These are phyloP conservation scores for Drosophila longiperda DNA, from an alignment of 2,888 invertebrate species.

Conservation along the genomic window DNA sequence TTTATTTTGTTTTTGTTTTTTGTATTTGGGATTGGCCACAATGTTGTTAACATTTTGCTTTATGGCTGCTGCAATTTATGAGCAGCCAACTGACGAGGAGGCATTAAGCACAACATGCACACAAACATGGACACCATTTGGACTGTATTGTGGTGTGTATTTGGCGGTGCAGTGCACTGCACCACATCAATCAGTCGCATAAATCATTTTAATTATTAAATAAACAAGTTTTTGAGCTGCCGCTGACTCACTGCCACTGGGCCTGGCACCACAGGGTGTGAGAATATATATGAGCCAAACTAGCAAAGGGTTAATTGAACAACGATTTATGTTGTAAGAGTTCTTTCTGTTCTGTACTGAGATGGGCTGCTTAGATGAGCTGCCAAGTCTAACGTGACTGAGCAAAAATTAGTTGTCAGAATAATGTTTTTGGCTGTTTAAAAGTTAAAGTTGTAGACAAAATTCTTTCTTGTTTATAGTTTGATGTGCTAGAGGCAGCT, in stretches of 20 bases:
- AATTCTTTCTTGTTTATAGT: background rate
- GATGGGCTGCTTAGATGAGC: constrained; percentile 18
- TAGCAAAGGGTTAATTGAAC: constrained; percentile 70
- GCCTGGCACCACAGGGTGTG: constrained; percentile 50
- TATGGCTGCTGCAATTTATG: constrained; percentile 65
- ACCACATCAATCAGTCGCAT: constrained; percentile 77
- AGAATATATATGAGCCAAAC: constrained; percentile 53
- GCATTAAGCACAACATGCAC: constrained; percentile 71
- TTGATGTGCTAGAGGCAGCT: background rate
- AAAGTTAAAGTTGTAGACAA: background rate
- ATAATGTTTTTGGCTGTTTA: background rate
- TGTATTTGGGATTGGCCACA: constrained; percentile 38
- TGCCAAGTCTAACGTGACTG: constrained; percentile 3
- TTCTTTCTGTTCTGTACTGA: background rate
- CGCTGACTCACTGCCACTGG: constrained; percentile 53
- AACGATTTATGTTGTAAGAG: constrained; percentile 20
- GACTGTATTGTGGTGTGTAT: constrained; percentile 44
- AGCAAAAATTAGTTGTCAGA: background rate
- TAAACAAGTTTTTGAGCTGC: constrained; percentile 61
- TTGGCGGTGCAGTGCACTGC: constrained; percentile 34
- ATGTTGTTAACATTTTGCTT: constrained; percentile 71
- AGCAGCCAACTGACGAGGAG: constrained; percentile 43
- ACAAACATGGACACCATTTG: constrained; percentile 65
- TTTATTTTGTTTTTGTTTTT: constrained; percentile 1
- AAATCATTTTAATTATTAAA: constrained; percentile 81